Evolutionary conservation across 2,113 vertebrate genomes (phyloP), one percentile per base, ranked within the genome.

Genomic region (Leptobrachium ailaonicum): DNA sequence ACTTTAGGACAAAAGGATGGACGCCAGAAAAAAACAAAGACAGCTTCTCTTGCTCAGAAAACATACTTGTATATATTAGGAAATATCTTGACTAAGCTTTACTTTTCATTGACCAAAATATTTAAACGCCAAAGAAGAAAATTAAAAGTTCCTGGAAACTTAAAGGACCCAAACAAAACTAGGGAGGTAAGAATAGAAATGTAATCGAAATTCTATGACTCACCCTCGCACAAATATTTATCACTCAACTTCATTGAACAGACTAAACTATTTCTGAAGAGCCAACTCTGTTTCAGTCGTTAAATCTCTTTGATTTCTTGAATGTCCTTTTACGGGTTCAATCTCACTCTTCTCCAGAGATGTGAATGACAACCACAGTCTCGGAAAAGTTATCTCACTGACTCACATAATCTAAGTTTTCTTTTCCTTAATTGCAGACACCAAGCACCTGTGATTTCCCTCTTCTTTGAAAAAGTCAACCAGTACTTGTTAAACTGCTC

Each of bases 61-160:
- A 75, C 41, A 20, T 54, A 66, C 73, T 84, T 85, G 77, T 85
- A 89, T 84, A 84, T 77, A 82, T 86, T 85, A 74, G 32, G 69
- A 72, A 86, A 83, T 68, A 42, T 82, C 68, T 83, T 88, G 83
- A 70, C 84, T 85, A 85, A 85, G 77, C 82, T 89, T 87, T 79
- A 80, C 82, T 87, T 86, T 86, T 88, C 81, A 82, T 77, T 82
- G 84, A 86, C 82, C 75, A 85, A 87, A 90, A 90, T 86, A 86
- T 87, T 83, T 88, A 85, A 69, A 86, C 77, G 70, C 63, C 47
- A 73, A 76, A 75, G 66, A 64, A 79, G 53, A 85, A 82, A 84
- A 83, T 86, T 88, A 84, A 68, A 63, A 81, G 86, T 84, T 82
- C 74, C 87, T 83, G 86, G 83, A 85, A 83, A 78, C 83, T 83